Conservation (phyloP, 2,797 vertebrate genomes). For the Psittacula derbiana region DNA sequence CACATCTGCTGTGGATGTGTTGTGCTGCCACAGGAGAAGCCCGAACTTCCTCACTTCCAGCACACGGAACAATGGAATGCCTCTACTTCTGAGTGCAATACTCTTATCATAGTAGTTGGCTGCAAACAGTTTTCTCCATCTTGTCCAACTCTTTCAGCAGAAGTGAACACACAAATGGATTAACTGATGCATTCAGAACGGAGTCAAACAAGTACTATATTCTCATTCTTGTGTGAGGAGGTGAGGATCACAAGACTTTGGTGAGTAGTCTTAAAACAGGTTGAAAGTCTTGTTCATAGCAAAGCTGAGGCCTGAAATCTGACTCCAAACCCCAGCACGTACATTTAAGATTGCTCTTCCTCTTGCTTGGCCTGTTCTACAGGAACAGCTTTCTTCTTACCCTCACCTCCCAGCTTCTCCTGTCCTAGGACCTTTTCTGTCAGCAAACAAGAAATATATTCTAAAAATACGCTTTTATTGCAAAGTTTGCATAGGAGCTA, state of each 20-base stretch:
- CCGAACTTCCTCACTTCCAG: background rate
- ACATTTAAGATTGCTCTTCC: background rate
- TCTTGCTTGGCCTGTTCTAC: background rate
- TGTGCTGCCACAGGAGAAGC: fast-evolving
- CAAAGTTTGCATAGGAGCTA: fast-evolving
- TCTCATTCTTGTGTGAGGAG: background rate
- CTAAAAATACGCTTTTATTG: background rate
- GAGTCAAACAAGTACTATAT: background rate
- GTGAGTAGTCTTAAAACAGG: background rate
- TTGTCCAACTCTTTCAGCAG: background rate
- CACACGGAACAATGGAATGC: background rate
- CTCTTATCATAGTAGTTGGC: background rate
- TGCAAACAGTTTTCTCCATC: background rate
- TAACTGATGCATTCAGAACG: background rate
- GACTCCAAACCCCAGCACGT: background rate
- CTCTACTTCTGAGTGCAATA: background rate
- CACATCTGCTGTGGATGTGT: background rate
- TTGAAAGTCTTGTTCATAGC: background rate
- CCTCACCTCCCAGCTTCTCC: background rate
- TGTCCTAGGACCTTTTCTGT: background rate
- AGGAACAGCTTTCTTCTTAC: background rate
- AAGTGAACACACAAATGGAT: background rate
- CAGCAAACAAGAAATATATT: background rate
- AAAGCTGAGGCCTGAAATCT: background rate
- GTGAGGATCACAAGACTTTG: background rate